Base-by-base conservation (phyloP, 2,797 vertebrate genomes). In the Syndactyla subalaris region DNA sequence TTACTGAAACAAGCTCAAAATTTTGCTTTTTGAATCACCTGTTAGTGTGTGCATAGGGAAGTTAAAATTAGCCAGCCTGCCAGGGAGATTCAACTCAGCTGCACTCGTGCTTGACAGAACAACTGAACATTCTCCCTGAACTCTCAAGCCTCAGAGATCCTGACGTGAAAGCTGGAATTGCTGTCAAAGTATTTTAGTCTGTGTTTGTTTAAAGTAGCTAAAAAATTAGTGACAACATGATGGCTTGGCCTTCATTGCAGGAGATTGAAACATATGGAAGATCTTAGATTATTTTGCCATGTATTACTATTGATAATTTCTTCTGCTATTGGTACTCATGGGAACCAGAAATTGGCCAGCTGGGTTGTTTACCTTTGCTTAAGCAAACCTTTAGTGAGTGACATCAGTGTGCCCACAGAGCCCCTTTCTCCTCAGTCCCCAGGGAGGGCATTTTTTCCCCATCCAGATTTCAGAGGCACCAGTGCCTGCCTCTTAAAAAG, bases 321-420 rank as follows among this genome's bases (percentile, higher is more conserved):
- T 78, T 41, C 45, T 57, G 21, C 51, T 58, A 0, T 10, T 70
- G 11, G 22, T 49, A 20, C 30, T 66, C 7, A 3, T 7, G 20
- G 32, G n/a, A 81, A 16, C 9, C 7, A 27, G 32, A 32, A 57
- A 52, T 9, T 59, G 39, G 3, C 36, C 39, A 19, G 2, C 8
- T 34, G 21, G 29, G 39, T 26, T 20, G 15, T 46, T 39, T 20
- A 5, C 16, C 10, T 52, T 43, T 36, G 39, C 45, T 68, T 52
- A 22, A 24, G 12, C 62, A 59, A 71, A 30, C 21, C 7, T 43
- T 13, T 20, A 10, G 12, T 5, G 68, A 14, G 22, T 14, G 21
- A 10, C 9, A 7, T 5, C 30, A 15, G 2, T 5, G 2, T 8
- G 10, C n/a, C 7, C 18, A 17, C 12, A 15, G 45, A 58, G 15